These are phyloP conservation scores for Podarcis siculus DNA, from an alignment of 2,797 vertebrate genomes.

Conservation along the genomic window DNA sequence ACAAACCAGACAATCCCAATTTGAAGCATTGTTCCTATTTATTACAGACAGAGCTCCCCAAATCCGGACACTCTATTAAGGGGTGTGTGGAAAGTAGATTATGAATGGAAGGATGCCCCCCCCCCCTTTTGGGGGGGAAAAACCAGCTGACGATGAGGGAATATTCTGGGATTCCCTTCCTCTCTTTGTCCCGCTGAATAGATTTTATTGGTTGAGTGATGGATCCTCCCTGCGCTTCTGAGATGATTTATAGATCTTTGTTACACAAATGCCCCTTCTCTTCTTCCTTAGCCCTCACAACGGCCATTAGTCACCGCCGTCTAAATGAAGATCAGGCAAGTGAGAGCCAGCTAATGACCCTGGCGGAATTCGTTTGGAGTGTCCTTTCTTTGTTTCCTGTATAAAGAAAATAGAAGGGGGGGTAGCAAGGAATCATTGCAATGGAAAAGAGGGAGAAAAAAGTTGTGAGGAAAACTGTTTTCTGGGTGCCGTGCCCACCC, in stretches of 20 bases:
- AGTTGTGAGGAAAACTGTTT: not conserved
- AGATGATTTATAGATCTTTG: constrained; percentile 73
- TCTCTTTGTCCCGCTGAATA: constrained; percentile 26
- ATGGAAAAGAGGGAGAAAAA: constrained; percentile 13
- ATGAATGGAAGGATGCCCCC: not conserved
- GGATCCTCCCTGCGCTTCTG: constrained; percentile 51
- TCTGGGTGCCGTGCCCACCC: not conserved
- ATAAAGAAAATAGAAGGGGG: not conserved
- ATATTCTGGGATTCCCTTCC: too few relatives aligned
- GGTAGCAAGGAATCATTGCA: not conserved
- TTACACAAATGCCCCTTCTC: constrained; percentile 68
- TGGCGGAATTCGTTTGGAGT: constrained; percentile 30
- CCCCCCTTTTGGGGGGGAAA: not conserved
- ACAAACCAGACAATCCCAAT: not conserved
- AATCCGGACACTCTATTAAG: not conserved
- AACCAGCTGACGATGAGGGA: not conserved
- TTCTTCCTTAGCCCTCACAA: constrained; percentile 37
- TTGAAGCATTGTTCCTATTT: not conserved
- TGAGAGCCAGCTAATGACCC: constrained; percentile 56
- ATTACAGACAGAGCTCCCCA: too few relatives aligned
- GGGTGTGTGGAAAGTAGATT: too few relatives aligned
- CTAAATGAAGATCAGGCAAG: constrained; percentile 52
- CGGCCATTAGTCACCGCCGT: constrained; percentile 53
- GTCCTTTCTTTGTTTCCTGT: constrained; percentile 27
- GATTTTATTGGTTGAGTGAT: constrained; percentile 45